phyloP scores from a whole-genome alignment of 2,113 vertebrate species.

The Chitala chitala region DNA sequence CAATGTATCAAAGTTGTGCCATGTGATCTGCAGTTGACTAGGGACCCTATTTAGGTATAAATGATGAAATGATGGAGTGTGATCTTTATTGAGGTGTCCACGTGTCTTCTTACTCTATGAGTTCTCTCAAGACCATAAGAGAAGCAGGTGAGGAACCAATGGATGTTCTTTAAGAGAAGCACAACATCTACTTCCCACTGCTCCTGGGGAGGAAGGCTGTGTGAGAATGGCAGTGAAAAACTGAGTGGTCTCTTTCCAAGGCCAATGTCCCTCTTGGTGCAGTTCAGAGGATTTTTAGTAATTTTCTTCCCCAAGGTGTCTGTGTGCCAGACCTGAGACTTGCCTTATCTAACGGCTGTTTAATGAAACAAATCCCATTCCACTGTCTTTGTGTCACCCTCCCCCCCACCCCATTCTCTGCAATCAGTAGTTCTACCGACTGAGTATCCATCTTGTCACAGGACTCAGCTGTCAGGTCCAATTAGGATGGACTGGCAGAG shows the following conservation, averaged over 20 bases:
- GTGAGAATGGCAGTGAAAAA: background rate
- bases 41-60: no score
- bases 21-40: no score
- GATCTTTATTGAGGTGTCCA: no score
- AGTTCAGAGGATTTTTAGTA: constrained; percentile 49
- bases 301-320: constrained; percentile 46
- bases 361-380: constrained; percentile 39
- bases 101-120: no score
- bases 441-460: constrained; percentile 23
- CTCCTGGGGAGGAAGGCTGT: no score
- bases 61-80: no score
- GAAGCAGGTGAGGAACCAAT: no score
- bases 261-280: constrained; percentile 47
- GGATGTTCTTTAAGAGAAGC: no score
- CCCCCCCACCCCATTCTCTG: constrained; percentile 17
- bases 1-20: no score
- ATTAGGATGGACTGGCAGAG: constrained; percentile 9
- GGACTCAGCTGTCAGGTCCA: constrained; percentile 25
- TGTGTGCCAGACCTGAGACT: constrained; percentile 32
- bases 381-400: constrained; percentile 20
- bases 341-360: constrained; percentile 26
- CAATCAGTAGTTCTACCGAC: constrained; percentile 16
- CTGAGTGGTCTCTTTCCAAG: constrained; percentile 22
- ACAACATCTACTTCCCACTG: no score
- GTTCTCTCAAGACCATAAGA: no score